Evolutionary conservation across 2,797 vertebrate genomes (phyloP), one percentile per base, ranked within the genome.

Genomic region (Rhinichthys osculus): DNA sequence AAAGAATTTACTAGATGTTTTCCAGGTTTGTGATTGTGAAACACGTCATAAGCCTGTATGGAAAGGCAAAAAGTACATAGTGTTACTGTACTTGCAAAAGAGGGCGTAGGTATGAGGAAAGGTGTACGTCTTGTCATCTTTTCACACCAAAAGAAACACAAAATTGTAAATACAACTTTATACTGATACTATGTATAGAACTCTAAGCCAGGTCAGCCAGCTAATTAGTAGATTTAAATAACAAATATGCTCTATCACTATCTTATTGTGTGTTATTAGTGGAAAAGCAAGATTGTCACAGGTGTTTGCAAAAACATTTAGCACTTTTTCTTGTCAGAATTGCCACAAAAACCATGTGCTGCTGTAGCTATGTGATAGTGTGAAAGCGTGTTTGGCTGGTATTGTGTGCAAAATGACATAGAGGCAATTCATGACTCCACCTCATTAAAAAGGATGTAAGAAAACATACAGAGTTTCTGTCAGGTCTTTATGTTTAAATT

Each of bases 31-130:
- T 21, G 52, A 79, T n/a, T 33, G 66, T 59, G 74, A 67, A 66
- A 78, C 16, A 17, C 47, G 42, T 81, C 64, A 70, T 0, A 54
- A 81, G 13, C 8, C 62, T 33, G 27, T 35, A 52, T 0, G 11
- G 21, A 27, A 21, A 81, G 64, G 64, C 27, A 69, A 70, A 81
- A 70, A 70, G 74, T 70, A 70, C 73, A 78, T 5, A 1, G 64
- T 35, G 83, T 76, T 33, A 70, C 33, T 54, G 33, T 76, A 78
- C 38, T 40, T 79, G 52, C 30, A 79, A 57, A 62, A 71, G 50
- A 62, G 27, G 76, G 40, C 3, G 67, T 78, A 72, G 83, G 83
- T 79, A 79, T 72, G 82, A 38, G 27, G 44, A 67, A 47, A 69
- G 50, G 67, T 21, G 30, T 23, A 50, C 17, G 16, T 3, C 7